These are phyloP conservation scores for Fregata magnificens DNA, from an alignment of 2,113 vertebrate species.

Conservation along the genomic window DNA sequence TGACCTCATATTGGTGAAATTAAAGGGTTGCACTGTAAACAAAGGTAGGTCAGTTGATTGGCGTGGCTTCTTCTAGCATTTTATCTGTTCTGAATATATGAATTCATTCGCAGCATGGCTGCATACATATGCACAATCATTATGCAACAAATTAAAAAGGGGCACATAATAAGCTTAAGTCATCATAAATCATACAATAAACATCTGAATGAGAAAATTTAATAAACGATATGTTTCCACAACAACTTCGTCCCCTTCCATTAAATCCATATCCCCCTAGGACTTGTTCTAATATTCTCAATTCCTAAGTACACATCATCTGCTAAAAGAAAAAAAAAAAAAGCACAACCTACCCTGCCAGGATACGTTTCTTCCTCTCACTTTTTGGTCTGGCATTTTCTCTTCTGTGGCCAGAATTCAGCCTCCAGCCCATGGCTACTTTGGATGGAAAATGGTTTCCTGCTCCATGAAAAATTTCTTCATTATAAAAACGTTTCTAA, in stretches of 20 bases:
- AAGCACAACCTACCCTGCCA: neutral
- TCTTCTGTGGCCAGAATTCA: neutral
- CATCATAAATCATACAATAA: slow-evolving; percentile 23
- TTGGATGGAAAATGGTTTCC: neutral
- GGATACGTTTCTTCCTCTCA: neutral
- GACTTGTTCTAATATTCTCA: slow-evolving; percentile 15
- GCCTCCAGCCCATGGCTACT: neutral
- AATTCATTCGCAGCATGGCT: neutral
- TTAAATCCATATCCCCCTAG: neutral
- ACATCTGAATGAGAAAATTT: neutral
- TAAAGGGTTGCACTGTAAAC: neutral
- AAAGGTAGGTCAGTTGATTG: neutral
- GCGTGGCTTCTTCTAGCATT: neutral
- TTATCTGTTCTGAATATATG: neutral
- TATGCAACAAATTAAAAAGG: slow-evolving; percentile 11
- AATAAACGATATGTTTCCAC: neutral
- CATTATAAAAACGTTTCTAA: neutral
- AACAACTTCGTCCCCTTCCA: slow-evolving; percentile 3
- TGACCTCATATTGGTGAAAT: neutral
- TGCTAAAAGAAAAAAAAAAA: neutral
- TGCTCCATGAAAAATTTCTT: neutral
- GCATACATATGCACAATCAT: neutral
- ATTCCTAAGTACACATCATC: neutral
- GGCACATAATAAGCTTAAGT: neutral
- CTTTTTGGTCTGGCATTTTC: neutral